These are phyloP conservation scores for Pica pica DNA, from an alignment of 2,113 vertebrate genomes.

Conservation along the genomic window DNA sequence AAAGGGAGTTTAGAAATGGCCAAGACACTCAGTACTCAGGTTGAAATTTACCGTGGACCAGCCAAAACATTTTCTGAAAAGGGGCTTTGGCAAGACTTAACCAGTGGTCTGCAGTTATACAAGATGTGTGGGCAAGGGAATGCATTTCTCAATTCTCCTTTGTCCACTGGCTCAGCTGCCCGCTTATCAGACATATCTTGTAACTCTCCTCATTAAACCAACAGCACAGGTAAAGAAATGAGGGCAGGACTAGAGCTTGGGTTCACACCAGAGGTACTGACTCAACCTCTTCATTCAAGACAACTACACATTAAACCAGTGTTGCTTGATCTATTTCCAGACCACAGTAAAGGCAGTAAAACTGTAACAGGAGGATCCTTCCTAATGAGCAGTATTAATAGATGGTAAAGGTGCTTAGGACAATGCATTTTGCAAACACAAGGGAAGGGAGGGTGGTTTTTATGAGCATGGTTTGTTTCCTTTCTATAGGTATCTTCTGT, in stretches of 20 bases:
- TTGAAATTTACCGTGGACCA: background rate
- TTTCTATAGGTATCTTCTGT: background rate
- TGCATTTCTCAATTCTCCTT: background rate
- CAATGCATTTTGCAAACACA: fast-evolving
- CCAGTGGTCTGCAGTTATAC: background rate
- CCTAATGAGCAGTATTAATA: background rate
- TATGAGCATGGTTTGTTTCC: background rate
- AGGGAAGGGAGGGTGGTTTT: background rate
- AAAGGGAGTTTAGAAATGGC: background rate
- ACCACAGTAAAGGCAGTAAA: background rate
- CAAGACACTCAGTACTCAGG: background rate
- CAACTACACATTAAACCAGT: background rate
- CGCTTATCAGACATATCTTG: background rate
- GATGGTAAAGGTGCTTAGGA: background rate
- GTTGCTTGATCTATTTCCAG: background rate
- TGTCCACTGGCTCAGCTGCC: background rate
- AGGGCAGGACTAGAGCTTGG: background rate
- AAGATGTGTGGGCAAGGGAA: background rate
- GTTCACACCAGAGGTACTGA: background rate
- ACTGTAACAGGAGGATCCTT: background rate
- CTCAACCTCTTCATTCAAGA: background rate
- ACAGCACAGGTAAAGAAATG: background rate
- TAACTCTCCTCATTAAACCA: background rate
- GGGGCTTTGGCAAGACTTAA: background rate
- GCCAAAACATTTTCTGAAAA: background rate